Conservation (phyloP, 2,113 vertebrate species). For the Malurus alboscapulatus region DNA sequence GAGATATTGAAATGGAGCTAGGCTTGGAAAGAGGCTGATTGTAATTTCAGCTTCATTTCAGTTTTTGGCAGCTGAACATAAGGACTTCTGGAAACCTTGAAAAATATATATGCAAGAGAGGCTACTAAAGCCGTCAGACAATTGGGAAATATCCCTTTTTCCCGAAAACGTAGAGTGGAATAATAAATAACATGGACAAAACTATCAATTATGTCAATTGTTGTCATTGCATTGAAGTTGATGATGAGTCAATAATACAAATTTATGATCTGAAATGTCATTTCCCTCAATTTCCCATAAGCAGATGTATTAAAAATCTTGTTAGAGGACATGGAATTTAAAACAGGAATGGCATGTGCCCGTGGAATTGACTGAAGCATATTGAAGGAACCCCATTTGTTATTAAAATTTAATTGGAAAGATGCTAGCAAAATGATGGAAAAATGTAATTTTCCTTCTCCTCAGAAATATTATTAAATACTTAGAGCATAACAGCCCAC, state of each 20-base stretch:
- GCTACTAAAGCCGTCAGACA: constrained; percentile 3
- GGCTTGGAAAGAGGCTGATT: background rate
- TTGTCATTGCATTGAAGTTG: background rate
- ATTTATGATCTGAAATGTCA: constrained; percentile 1
- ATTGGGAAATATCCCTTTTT: background rate
- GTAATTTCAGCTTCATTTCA: background rate
- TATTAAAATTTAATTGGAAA: constrained; percentile 33
- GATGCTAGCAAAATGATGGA: constrained; percentile 1
- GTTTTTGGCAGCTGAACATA: background rate
- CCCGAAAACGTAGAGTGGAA: background rate
- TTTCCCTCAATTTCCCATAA: background rate
- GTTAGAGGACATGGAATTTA: background rate
- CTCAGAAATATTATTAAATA: background rate
- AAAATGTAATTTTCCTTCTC: background rate
- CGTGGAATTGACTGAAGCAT: background rate
- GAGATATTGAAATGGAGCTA: background rate
- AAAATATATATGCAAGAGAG: background rate
- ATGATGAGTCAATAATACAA: constrained; percentile 4
- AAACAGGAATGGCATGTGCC: background rate
- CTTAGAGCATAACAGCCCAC: background rate
- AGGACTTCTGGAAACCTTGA: background rate
- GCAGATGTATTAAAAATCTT: background rate
- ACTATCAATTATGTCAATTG: background rate
- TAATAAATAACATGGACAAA: background rate
- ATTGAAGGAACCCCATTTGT: background rate